Base-by-base conservation (phyloP, 2,797 vertebrate species). In the Tragopan temminckii region DNA sequence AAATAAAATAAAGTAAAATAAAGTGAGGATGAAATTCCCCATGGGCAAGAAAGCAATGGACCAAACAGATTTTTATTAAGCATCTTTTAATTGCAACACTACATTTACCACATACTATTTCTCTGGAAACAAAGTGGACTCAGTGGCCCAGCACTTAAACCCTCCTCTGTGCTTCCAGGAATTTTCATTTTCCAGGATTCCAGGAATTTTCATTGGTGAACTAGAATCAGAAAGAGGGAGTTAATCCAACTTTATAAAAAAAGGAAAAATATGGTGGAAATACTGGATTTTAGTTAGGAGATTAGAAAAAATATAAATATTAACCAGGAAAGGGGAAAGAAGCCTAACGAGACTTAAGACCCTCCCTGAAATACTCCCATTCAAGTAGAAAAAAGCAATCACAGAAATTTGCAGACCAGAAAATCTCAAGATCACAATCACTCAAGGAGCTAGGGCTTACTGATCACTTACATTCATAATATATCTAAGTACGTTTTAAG, bases 361-460 rank as follows among this genome's bases (percentile, higher is more conserved):
- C 23, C 69, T 86, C 59, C 29, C 36, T 75, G 58, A 79, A 94
- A 95, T 80, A 61, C 48, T 75, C 80, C 69, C 35, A 94, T 62
- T 78, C 71, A 75, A 71, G 61, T 75, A 43, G 93, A 69, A 88
- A 52, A 93, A 88, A 87, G 58, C 80, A 96, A 90, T 89, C 90
- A 92, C 55, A 59, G 43, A 76, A 69, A 85, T 50, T 59, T 25
- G 2, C 79, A 95, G 90, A 94, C 78, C 88, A 96, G 89, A 95
- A 93, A 94, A 95, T 93, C 86, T 75, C 27, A 90, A 63, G 86
- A 88, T 93, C 58, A 53, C 71, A 84, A n/a, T 83, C 84, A 80
- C 24, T 92, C 71, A 80, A 90, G 88, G 66, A 92, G 27, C 6
- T 43, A 90, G 33, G 25, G 75, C 94, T 95, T 95, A 90, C 89